These are phyloP conservation scores for Andrena trimmerana DNA, from an alignment of 2,888 invertebrate species.

Conservation along the genomic window DNA sequence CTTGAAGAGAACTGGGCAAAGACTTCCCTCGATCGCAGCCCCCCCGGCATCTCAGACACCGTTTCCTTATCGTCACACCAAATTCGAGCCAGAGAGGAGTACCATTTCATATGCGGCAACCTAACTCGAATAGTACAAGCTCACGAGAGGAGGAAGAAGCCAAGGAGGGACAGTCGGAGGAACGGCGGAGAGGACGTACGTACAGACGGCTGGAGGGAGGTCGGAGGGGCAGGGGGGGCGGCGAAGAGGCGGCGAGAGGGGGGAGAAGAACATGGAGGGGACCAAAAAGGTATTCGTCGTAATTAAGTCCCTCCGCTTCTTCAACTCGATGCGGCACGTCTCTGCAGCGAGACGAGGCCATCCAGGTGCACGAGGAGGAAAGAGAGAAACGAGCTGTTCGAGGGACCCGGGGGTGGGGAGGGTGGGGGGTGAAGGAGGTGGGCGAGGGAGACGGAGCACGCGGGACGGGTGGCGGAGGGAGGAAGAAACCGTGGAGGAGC, in stretches of 20 bases:
- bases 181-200: neutral
- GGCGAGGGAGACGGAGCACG: slow-evolving; percentile 40
- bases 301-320: slow-evolving; percentile 83
- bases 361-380: slow-evolving; percentile 24
- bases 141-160: neutral
- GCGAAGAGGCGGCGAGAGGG: slow-evolving; percentile 22
- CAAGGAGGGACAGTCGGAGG: slow-evolving; percentile 19
- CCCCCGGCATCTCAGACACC: too few relatives aligned
- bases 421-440: neutral
- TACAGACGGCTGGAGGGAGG: neutral
- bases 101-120: too few relatives aligned
- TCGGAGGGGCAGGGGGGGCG: neutral
- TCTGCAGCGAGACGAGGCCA: slow-evolving; percentile 40
- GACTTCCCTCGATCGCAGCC: too few relatives aligned
- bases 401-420: neutral
- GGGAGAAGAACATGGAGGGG: slow-evolving; percentile 37
- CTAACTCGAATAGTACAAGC: neutral
- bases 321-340: slow-evolving; percentile 72
- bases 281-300: slow-evolving; percentile 78
- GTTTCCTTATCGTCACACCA: too few relatives aligned
- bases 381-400: slow-evolving; percentile 18
- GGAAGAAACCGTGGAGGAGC: slow-evolving; percentile 39
- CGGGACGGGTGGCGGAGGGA: neutral
- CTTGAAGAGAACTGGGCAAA: too few relatives aligned
- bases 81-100: too few relatives aligned